Evolutionary conservation across 2,113 vertebrate species (phyloP), one percentile per base, ranked within the genome.

Genomic region (Glaucomys volans): DNA sequence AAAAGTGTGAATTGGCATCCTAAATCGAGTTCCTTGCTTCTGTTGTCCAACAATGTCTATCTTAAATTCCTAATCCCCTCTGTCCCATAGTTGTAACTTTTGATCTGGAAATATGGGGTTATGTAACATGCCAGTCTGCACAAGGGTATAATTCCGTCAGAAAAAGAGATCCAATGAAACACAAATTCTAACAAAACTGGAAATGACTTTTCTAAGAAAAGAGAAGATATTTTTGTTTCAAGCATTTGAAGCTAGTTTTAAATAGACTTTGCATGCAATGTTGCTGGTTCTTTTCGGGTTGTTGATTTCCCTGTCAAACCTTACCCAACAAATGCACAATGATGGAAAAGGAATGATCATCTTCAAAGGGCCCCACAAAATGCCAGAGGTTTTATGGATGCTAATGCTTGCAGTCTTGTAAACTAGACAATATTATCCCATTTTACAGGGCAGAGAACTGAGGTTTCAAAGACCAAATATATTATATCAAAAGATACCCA

Each of bases 51-150:
- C 44, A 52, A 96, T 69, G 90, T 96, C 91, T 85, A 80, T 69
- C 92, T 92, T 90, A 91, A 95, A 24, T 0, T 95, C 69, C 92
- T 93, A 96, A 85, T 74, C 86, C 93, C 64, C 87, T 97, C 89
- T 94, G 87, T 50, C 91, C 84, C 90, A 82, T 89, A 97, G 98
- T 98, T 96, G 93, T 97, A 98, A 98, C 87, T 98, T 98, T 97
- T 97, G 96, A 97, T 98, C 97, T 98, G 97, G 97, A 98, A 98
- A 98, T 97, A 98, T 85, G 93, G 92, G 94, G 95, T 98, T 98
- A 98, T 35, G 0, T 98, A 98, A 98, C 97, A 97, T 79, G 94
- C 92, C 30, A 90, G 96, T 97, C 94, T 96, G 86, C 95, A 97
- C 30, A 66, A 96, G 96, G 91, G 97, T 85, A 62, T 69, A 97